A percentile compares a stretch with the other conserved stretches of the same genome.
Conservation (phyloP, 1,140 invertebrate species). For the Mya arenaria region DNA sequence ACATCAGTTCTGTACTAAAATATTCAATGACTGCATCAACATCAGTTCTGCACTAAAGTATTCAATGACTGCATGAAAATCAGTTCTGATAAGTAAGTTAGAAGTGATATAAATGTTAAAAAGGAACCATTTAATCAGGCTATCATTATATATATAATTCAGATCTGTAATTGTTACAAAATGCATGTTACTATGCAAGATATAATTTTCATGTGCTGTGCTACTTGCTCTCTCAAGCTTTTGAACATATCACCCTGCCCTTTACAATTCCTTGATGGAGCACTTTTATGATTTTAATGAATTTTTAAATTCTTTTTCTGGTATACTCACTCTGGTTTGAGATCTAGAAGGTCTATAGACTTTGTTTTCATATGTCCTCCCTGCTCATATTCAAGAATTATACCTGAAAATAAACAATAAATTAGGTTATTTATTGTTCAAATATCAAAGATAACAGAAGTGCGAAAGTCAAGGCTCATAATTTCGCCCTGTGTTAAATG, state of each 20-base stretch:
- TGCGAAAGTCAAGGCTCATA: background rate
- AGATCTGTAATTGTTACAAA: background rate
- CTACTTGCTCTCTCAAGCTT: background rate
- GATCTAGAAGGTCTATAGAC: conserved; percentile 80
- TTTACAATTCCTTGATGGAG: background rate
- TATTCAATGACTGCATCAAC: background rate
- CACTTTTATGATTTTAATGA: background rate
- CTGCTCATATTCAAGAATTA: conserved; percentile 82
- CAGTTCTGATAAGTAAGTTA: too few relatives aligned
- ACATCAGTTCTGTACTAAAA: background rate
- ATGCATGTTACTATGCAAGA: background rate
- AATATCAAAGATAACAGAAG: background rate
- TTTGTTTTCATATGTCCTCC: conserved; percentile 80
- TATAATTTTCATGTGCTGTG: background rate
- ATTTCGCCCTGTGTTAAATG: background rate
- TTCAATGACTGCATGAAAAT: background rate
- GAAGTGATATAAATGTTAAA: too few relatives aligned
- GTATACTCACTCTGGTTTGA: conserved; percentile 79
- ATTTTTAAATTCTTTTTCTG: background rate
- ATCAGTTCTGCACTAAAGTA: background rate
- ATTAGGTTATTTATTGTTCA: too few relatives aligned
- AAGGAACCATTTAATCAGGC: too few relatives aligned
- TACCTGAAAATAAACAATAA: conserved; percentile 79
- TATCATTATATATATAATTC: background rate
- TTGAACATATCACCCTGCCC: background rate